Evolutionary conservation across 2,888 invertebrate species (phyloP), one percentile per base, ranked within the genome.

Genomic region (Drosophila kambysellisi): DNA sequence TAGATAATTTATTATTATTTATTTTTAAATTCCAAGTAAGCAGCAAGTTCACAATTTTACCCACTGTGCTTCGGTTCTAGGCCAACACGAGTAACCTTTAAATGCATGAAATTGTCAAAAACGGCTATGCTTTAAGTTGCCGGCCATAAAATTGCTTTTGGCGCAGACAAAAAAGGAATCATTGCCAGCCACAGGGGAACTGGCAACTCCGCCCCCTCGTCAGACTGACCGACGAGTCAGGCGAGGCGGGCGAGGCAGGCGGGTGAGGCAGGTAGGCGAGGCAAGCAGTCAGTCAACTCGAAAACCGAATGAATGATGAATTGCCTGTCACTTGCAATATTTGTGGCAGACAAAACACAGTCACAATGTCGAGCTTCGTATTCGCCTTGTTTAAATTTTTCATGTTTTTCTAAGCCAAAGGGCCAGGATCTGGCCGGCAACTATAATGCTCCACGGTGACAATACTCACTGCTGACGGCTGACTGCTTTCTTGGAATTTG

Each of bases 241-340:
- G 52, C 54, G 41, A 35, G 58, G 37, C 69, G n/a, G n/a, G n/a
- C n/a, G n/a, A 41, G 64, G 32, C 66, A 59, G 30, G 29, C 58
- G 20, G 20, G 20, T 2, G 25, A 39, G 50, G 30, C 54, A 35
- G 59, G 37, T 54, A 43, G 58, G 48, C 59, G 25, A 51, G 46
- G 52, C 75, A 62, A 51, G 62, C 71, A 74, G 76, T 74, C 78
- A 81, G 88, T 81, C 79, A 79, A 73, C 74, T 79, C 79, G 76
- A 78, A 85, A 87, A 74, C 83, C 81, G 75, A 89, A 89, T 87
- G 89, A 90, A 90, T 88, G 88, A 88, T 88, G 88, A 90, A 90
- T 88, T 90, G 90, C 88, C 89, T 88, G 90, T 88, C 88, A 88
- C 88, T 90, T 89, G 84, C 87, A 90, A 89, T 88, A 90, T 88